A percentile compares a stretch with the other conserved stretches of the same genome.
phyloP scores from a whole-genome alignment of 2,113 vertebrate genomes.

The Sapayoa aenigma region DNA sequence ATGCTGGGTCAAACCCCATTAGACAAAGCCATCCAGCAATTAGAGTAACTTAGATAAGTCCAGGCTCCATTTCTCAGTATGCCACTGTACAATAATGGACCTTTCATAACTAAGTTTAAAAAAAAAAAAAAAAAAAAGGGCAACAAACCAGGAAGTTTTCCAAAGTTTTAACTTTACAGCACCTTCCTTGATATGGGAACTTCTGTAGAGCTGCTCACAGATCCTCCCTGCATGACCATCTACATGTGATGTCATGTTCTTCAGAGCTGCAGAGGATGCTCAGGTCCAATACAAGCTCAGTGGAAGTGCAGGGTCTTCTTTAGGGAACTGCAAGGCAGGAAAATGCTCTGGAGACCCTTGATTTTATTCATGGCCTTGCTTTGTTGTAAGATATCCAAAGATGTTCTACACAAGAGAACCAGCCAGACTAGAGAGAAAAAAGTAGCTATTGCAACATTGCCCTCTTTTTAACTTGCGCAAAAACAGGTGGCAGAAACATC shows the following conservation, averaged over 20 bases:
- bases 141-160: not conserved
- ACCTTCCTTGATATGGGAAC: not conserved
- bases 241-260: not conserved
- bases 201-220: not conserved
- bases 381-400: not conserved
- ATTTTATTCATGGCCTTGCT: not conserved
- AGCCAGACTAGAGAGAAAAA: not conserved
- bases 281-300: not conserved
- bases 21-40: not conserved
- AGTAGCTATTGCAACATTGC: not conserved
- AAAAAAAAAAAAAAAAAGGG: not conserved
- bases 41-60: not conserved
- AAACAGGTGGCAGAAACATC: not conserved
- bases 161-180: not conserved
- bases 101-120: not conserved
- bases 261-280: not conserved
- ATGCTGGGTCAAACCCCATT: not conserved
- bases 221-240: rapidly evolving
- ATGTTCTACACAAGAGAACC: not conserved
- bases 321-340: not conserved
- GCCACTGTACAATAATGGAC: not conserved
- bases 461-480: not conserved
- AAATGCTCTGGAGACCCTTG: not conserved
- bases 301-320: not conserved
- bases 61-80: not conserved